Conservation (phyloP, 1,140 invertebrate species). For the Penaeus japonicus region DNA sequence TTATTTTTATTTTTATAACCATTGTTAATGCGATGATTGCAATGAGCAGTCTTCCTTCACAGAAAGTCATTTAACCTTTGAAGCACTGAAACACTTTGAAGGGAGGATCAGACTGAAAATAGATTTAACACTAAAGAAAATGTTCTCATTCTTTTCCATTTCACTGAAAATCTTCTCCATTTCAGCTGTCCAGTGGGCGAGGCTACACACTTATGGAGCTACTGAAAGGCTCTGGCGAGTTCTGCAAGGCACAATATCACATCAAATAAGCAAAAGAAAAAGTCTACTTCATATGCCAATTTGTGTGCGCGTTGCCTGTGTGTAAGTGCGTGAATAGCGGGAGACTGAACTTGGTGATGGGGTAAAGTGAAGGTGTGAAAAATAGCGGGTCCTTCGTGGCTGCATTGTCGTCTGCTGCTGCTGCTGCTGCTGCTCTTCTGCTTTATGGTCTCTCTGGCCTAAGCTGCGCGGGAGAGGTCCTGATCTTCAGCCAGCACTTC, state of each 20-base stretch:
- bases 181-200: slow-evolving; percentile 59
- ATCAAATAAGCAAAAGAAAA: slow-evolving; percentile 48
- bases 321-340: slow-evolving; percentile 45
- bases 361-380: slow-evolving; percentile 49
- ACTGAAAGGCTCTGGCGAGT: slow-evolving; percentile 58
- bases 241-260: slow-evolving; percentile 60
- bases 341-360: slow-evolving; percentile 51
- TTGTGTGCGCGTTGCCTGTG: slow-evolving; percentile 34
- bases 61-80: too few relatives aligned
- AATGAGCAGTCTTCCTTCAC: too few relatives aligned
- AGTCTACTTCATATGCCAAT: slow-evolving; percentile 37
- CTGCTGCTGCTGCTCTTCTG: slow-evolving; percentile 31
- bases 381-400: slow-evolving; percentile 47
- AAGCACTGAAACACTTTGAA: too few relatives aligned
- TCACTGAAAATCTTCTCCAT: background rate
- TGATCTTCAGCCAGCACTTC: slow-evolving; percentile 10
- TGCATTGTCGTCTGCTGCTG: slow-evolving; percentile 42
- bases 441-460: slow-evolving; percentile 21
- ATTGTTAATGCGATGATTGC: too few relatives aligned
- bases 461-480: slow-evolving; percentile 28
- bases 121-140: background rate
- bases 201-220: slow-evolving; percentile 60
- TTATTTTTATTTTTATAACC: too few relatives aligned
- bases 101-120: too few relatives aligned
- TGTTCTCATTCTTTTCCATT: background rate